These are phyloP conservation scores for Hymenopus coronatus DNA, from an alignment of 2,888 invertebrate genomes.

Conservation along the genomic window DNA sequence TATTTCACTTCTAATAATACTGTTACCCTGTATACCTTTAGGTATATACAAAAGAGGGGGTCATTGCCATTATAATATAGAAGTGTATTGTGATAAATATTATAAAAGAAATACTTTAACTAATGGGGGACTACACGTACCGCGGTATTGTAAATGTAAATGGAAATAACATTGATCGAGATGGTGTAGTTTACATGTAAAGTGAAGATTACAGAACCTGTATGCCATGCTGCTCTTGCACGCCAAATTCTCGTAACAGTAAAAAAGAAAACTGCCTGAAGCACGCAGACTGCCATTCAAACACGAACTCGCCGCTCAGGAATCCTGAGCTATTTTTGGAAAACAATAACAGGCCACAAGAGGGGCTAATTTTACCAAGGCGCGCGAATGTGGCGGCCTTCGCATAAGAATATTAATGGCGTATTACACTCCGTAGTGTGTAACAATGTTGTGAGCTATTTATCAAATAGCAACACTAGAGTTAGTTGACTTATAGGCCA, in stretches of 20 bases:
- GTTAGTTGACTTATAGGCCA: too few relatives aligned
- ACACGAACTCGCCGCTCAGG: neutral
- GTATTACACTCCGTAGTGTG: neutral
- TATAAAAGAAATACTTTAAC: too few relatives aligned
- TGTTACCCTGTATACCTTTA: too few relatives aligned
- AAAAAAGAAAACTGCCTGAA: neutral
- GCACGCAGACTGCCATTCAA: neutral
- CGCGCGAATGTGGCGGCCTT: neutral
- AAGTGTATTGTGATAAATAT: too few relatives aligned
- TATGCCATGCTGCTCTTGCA: neutral
- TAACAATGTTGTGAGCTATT: neutral
- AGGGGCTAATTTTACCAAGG: neutral
- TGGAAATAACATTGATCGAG: neutral
- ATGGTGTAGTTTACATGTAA: neutral
- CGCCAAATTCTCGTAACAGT: neutral
- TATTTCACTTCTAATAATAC: too few relatives aligned
- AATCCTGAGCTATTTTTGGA: neutral
- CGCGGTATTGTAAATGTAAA: neutral
- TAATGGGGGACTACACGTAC: too few relatives aligned
- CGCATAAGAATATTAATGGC: neutral
- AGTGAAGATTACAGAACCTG: neutral
- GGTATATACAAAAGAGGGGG: too few relatives aligned
- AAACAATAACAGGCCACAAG: neutral
- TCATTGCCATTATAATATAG: too few relatives aligned
- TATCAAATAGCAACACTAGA: too few relatives aligned